These are phyloP conservation scores for Pseudorhiza aurosa DNA, from an alignment of 30 jellyfish, hydroid and myxozoan species.

Conservation along the genomic window DNA sequence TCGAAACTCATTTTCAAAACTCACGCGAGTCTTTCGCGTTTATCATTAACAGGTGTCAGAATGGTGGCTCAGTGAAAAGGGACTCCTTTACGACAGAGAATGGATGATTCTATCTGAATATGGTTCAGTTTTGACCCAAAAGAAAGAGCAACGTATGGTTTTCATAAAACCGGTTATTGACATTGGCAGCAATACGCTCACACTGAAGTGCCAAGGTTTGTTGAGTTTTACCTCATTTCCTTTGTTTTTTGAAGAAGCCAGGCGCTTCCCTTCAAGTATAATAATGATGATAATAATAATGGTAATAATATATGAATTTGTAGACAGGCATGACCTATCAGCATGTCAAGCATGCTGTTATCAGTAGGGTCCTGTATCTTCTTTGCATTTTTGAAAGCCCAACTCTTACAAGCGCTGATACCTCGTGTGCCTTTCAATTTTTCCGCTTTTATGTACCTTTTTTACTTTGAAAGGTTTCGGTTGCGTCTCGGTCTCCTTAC, in stretches of 20 bases:
- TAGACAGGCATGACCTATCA: no score
- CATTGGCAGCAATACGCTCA: not conserved
- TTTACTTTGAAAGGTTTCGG: constrained; percentile 7
- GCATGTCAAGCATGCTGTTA: no score
- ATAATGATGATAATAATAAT: no score
- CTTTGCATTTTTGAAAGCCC: not conserved
- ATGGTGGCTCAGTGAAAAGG: constrained; percentile 45
- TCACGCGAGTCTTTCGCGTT: no score
- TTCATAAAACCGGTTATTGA: constrained; percentile 57
- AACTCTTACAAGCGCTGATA: not conserved
- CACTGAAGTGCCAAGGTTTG: constrained; percentile 38
- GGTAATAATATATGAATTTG: no score
- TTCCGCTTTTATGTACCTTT: not conserved
- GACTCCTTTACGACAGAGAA: constrained; percentile 59
- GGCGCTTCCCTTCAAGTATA: no score
- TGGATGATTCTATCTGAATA: constrained; percentile 62
- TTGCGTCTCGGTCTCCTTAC: constrained; percentile 13
- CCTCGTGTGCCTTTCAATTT: not conserved
- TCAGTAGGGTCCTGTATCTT: no score
- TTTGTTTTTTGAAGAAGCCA: not conserved
- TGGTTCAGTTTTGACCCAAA: constrained; percentile 52
- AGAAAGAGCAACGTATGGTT: constrained; percentile 48
- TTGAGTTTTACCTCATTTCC: not conserved
- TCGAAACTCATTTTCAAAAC: no score
- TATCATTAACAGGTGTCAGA: constrained; percentile 18